A percentile compares a stretch with the other conserved stretches of the same genome.
phyloP scores from a whole-genome alignment of 2,888 invertebrate species.

The Piscicola geometra region DNA sequence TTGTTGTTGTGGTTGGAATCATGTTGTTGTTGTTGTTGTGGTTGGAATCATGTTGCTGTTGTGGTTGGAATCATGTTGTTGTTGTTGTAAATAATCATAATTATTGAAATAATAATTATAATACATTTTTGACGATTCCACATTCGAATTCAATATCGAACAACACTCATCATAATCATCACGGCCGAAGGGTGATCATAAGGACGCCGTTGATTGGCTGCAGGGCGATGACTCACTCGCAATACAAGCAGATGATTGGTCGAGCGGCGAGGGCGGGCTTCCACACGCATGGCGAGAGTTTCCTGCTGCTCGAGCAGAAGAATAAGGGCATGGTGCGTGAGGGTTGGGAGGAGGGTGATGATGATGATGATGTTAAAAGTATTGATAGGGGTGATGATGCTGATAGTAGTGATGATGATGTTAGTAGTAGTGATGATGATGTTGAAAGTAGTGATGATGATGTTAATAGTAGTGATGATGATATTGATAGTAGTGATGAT shows the following conservation, averaged over 20 bases:
- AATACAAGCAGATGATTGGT: constrained; percentile 92
- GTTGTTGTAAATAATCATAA: too few species aligned
- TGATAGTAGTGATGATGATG: background rate
- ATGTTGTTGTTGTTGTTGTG: too few species aligned
- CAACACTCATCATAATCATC: background rate
- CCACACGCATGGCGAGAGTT: constrained; percentile 76
- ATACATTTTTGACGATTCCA: too few species aligned
- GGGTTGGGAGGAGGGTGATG: too few species aligned
- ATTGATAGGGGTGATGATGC: background rate
- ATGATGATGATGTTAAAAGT: too few species aligned
- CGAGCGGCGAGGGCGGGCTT: constrained; percentile 87
- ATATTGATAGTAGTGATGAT: background rate
- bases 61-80: too few species aligned
- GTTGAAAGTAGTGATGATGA: background rate
- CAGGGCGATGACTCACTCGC: constrained; percentile 68
- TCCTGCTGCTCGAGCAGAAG: constrained; percentile 60
- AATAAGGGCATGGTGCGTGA: constrained; percentile 41
- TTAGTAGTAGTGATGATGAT: background rate
- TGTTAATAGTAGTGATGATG: background rate
- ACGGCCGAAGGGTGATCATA: constrained; percentile 64
- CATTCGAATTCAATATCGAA: too few species aligned
- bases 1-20: too few species aligned
- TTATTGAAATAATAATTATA: too few species aligned
- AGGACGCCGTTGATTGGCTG: constrained; percentile 77
- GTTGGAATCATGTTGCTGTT: too few species aligned